phyloP scores from a whole-genome alignment of 2,888 invertebrate species.

The Syritta pipiens region DNA sequence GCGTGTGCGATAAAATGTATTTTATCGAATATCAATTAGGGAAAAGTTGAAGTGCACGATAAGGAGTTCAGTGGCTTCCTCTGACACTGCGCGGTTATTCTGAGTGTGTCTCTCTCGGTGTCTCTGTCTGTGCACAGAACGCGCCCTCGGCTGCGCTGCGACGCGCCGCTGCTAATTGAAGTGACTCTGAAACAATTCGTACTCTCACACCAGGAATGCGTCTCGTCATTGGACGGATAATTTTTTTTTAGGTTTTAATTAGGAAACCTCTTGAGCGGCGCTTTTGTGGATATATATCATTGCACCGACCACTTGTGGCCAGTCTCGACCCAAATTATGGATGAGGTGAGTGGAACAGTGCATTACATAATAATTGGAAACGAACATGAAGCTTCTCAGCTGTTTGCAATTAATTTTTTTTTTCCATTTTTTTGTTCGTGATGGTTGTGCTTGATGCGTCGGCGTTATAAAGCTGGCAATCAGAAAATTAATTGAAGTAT shows the following conservation, averaged over 20 bases:
- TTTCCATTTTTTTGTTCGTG: no score
- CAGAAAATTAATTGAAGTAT: no score
- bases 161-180: conserved; percentile 16
- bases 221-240: conserved; percentile 24
- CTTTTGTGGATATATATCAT: conserved; percentile 24
- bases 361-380: conserved; percentile 38
- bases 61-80: conserved; percentile 59
- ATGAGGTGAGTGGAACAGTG: conserved; percentile 53
- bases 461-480: no score
- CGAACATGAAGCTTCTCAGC: background rate
- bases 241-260: conserved; percentile 40
- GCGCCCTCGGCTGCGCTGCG: no score
- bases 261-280: conserved; percentile 20
- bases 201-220: conserved; percentile 16
- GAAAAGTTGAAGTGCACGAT: conserved; percentile 44
- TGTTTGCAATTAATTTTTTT: background rate
- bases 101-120: conserved; percentile 14
- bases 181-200: conserved; percentile 5
- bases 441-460: no score
- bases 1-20: conserved; percentile 31
- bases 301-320: conserved; percentile 31
- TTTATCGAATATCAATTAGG: conserved; percentile 53
- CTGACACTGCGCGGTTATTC: conserved; percentile 17
- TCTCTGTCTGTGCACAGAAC: background rate
- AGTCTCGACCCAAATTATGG: conserved; percentile 61